A percentile compares a stretch with the other conserved stretches of the same genome.
Conservation (phyloP, 2,797 vertebrate species). For the Sciaenops ocellatus region DNA sequence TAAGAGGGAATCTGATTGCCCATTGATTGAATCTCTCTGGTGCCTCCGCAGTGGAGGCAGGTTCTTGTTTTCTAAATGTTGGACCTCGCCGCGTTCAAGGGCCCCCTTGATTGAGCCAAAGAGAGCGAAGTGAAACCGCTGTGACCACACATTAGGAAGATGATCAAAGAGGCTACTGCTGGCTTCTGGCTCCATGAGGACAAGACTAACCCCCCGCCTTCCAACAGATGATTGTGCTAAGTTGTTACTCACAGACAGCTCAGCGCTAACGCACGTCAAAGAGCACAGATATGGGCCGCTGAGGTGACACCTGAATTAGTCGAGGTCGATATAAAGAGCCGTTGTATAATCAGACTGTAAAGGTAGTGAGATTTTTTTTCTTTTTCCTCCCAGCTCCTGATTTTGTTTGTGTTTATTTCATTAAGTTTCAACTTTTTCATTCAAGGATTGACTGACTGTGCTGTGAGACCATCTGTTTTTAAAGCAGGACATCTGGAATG, state of each 20-base stretch:
- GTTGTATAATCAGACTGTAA: conserved; percentile 17
- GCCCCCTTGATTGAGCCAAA: conserved; percentile 73
- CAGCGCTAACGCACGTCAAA: conserved; percentile 24
- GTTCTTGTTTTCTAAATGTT: conserved; percentile 57
- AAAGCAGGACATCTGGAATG: conserved; percentile 57
- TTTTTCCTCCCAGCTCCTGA: conserved; percentile 7
- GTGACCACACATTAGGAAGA: conserved; percentile 66
- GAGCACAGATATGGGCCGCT: neutral
- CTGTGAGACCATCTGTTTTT: conserved; percentile 51
- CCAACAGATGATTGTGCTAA: conserved; percentile 43
- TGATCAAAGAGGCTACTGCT: conserved; percentile 64
- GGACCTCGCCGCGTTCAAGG: conserved; percentile 51
- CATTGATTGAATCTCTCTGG: conserved; percentile 65
- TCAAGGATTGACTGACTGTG: conserved; percentile 54
- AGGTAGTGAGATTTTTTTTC: neutral
- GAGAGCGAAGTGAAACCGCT: conserved; percentile 58
- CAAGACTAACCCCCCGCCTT: neutral
- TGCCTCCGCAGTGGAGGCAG: conserved; percentile 32
- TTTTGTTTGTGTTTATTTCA: conserved; percentile 61
- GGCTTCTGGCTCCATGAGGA: conserved; percentile 42
- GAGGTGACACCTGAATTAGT: conserved; percentile 30
- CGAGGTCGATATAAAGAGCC: conserved; percentile 13
- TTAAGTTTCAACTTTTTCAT: conserved; percentile 14
- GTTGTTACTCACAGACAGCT: conserved; percentile 30
- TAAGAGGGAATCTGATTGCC: conserved; percentile 72